Conservation (phyloP, 2,797 vertebrate genomes). For the Rallus crepitans region DNA sequence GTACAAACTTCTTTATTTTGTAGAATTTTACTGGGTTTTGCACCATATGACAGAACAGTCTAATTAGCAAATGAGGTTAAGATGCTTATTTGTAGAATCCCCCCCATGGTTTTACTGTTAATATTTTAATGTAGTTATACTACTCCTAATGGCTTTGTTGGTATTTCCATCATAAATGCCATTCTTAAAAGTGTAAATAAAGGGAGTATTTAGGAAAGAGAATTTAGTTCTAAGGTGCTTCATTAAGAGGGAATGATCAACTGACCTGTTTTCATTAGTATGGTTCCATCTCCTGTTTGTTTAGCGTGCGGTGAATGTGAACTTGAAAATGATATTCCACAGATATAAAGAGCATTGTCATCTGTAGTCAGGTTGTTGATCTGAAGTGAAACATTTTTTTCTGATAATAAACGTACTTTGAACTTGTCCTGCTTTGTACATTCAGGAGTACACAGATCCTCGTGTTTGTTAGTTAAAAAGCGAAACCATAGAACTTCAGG, state of each 20-base stretch:
- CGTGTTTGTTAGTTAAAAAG: not conserved
- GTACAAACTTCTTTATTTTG: not conserved
- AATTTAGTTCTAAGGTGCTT: not conserved
- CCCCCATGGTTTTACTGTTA: not conserved
- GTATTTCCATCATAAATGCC: not conserved
- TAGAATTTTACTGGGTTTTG: not conserved
- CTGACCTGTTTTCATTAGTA: constrained; percentile 76
- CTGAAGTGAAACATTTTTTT: constrained; percentile 35
- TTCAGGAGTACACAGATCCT: constrained; percentile 42
- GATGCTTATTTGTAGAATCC: not conserved
- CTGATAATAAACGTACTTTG: not conserved
- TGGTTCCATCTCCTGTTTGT: constrained; percentile 74
- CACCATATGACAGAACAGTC: not conserved
- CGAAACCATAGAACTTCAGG: constrained; percentile 77
- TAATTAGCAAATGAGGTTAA: not conserved
- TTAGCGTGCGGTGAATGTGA: constrained; percentile 11
- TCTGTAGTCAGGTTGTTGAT: constrained; percentile 44
- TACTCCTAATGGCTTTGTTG: not conserved
- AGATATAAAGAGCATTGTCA: constrained; percentile 80
- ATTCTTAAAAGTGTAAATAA: not conserved
- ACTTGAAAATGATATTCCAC: constrained; percentile 69
- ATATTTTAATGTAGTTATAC: not conserved
- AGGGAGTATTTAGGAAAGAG: not conserved
- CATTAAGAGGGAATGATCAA: not conserved
- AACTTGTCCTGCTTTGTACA: constrained; percentile 53